Evolutionary conservation across 2,113 vertebrate genomes (phyloP).

Genomic region (Erpornis zantholeuca): DNA sequence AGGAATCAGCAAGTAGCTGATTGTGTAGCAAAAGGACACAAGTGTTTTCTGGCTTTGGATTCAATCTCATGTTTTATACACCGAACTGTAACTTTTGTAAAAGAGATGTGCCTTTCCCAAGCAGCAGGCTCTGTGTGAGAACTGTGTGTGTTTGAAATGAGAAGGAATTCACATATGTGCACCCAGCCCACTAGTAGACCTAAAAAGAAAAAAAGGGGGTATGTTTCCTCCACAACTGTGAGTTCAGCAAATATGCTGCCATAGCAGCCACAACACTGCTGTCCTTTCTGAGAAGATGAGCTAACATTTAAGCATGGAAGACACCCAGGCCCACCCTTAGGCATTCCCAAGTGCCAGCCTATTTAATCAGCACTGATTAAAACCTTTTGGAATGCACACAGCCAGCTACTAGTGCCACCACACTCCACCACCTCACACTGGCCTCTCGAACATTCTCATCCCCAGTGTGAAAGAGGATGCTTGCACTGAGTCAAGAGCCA

Average conservation of each 20-base stretch:
- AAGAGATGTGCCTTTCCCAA: not conserved
- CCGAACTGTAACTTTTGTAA: not conserved
- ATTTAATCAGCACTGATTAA: not conserved
- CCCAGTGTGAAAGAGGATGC: not conserved
- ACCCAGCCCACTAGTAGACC: not conserved
- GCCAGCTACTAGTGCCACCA: not conserved
- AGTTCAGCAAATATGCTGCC: not conserved
- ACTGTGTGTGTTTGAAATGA: fast-evolving
- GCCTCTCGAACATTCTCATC: not conserved
- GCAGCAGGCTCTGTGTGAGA: not conserved
- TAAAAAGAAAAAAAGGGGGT: not conserved
- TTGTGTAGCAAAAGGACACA: not conserved
- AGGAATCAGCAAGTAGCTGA: not conserved
- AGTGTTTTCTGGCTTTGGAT: not conserved
- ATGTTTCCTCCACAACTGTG: fast-evolving
- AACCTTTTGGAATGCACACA: not conserved
- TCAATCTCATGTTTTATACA: not conserved
- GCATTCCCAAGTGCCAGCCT: not conserved
- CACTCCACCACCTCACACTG: not conserved
- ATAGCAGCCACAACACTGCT: not conserved
- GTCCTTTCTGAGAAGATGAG: not conserved
- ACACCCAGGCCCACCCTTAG: not conserved
- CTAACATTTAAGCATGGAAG: not conserved
- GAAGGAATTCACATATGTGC: not conserved
- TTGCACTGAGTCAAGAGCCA: not conserved